These are phyloP conservation scores for Protobothrops flavoviridis DNA, from an alignment of 2,113 vertebrate species.

Conservation along the genomic window DNA sequence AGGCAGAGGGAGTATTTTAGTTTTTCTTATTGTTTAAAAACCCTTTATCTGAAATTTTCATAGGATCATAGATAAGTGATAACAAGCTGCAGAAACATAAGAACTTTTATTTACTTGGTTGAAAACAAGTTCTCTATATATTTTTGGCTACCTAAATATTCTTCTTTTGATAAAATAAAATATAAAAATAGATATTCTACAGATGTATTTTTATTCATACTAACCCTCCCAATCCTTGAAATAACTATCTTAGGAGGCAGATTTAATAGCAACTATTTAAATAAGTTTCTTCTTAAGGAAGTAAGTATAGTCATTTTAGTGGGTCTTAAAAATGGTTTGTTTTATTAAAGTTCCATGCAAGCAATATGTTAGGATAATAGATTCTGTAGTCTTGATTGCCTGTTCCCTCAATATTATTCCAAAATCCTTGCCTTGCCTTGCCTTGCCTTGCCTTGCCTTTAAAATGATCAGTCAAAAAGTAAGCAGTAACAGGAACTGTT, in stretches of 20 bases:
- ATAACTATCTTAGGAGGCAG: not conserved
- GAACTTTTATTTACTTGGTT: not conserved
- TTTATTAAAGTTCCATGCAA: not conserved
- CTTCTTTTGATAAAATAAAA: not conserved
- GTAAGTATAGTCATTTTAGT: not conserved
- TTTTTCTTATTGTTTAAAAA: not conserved
- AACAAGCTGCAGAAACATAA: not conserved
- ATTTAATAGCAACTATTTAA: not conserved
- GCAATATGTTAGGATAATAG: not conserved
- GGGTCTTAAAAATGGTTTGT: not conserved
- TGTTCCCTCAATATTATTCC: not conserved
- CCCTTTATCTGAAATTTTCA: not conserved
- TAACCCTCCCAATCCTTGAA: not conserved
- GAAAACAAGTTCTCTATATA: not conserved
- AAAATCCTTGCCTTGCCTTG: not conserved
- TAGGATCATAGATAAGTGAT: not conserved
- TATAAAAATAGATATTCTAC: not conserved
- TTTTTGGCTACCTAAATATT: not conserved
- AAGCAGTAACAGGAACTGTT: not conserved
- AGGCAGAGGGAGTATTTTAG: not conserved
- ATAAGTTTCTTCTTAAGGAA: not conserved
- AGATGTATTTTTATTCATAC: not conserved
- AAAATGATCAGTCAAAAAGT: not conserved
- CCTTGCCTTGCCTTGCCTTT: not conserved
- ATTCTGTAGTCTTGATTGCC: not conserved